Evolutionary conservation across 2,797 vertebrate genomes (phyloP).

Genomic region (Lerista edwardsae): DNA sequence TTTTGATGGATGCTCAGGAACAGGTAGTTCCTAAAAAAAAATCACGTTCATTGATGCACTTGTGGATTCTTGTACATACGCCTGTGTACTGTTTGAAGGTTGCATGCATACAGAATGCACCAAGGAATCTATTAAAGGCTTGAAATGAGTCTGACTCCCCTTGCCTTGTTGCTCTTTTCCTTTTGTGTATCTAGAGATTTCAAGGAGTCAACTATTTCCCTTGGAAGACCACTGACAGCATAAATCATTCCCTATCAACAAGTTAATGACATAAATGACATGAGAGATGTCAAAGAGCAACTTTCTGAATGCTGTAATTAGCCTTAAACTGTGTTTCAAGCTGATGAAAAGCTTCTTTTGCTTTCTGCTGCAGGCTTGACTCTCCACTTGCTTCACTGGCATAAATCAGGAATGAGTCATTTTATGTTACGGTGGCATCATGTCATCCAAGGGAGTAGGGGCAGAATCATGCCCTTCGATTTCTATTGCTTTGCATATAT

Average conservation of each 20-base stretch:
- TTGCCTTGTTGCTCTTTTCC: background rate
- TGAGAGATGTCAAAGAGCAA: conserved; percentile 9
- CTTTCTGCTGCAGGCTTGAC: conserved; percentile 29
- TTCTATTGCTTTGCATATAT: conserved; percentile 55
- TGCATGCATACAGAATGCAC: background rate
- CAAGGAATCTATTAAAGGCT: background rate
- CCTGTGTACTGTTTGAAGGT: background rate
- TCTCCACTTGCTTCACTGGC: background rate
- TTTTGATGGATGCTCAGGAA: background rate
- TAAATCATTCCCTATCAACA: background rate
- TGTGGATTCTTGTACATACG: background rate
- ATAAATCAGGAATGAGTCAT: conserved; percentile 49
- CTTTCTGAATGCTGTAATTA: background rate
- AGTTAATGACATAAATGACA: too few relatives aligned
- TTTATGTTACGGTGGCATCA: conserved; percentile 31
- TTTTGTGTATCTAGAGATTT: background rate
- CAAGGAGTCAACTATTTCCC: background rate
- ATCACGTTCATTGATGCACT: too few relatives aligned
- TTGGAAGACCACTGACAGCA: background rate
- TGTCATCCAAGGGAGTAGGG: conserved; percentile 40
- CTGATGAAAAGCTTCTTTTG: conserved; percentile 21
- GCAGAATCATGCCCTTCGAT: conserved; percentile 44
- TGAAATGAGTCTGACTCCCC: background rate
- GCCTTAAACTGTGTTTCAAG: conserved; percentile 30
- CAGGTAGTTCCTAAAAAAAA: background rate